Evolutionary conservation across 1,140 invertebrate species (phyloP).

Genomic region (Panonychus citri): DNA sequence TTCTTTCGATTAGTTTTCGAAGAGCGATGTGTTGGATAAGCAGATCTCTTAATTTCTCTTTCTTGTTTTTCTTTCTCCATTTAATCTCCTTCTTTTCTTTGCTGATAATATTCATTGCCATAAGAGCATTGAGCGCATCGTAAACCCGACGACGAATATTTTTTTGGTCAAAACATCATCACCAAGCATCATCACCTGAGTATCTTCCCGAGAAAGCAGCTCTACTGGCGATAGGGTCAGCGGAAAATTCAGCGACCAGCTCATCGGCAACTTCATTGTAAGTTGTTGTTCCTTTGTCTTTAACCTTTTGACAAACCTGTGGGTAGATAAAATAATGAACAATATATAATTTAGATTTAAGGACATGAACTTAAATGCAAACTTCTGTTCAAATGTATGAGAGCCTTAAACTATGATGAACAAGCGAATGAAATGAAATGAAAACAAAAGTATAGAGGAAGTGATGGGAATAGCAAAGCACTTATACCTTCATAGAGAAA

Average conservation of each 20-base stretch:
- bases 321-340: background rate
- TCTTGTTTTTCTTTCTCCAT: constrained; percentile 89
- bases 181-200: background rate
- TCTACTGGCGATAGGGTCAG: constrained; percentile 8
- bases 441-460: background rate
- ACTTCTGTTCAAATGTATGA: background rate
- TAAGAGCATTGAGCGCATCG: constrained; percentile 94
- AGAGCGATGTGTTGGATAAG: constrained; percentile 89
- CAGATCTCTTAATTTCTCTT: constrained; percentile 76
- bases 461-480: background rate
- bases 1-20: constrained; percentile 71
- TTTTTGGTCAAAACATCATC: background rate
- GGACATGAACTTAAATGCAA: background rate
- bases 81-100: constrained; percentile 99
- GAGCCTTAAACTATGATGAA: background rate
- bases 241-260: constrained; percentile 68
- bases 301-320: constrained; percentile 81
- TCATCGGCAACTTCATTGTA: constrained; percentile 99
- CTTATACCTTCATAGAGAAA: constrained; percentile 80
- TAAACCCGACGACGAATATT: constrained; percentile 65
- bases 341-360: background rate
- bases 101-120: constrained; percentile 99
- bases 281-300: constrained; percentile 54
- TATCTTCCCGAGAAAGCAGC: constrained; percentile 6
- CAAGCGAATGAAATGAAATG: background rate